Evolutionary conservation across 2,888 invertebrate species (phyloP), one percentile per base, ranked within the genome.

Genomic region (Campaea margaritaria): DNA sequence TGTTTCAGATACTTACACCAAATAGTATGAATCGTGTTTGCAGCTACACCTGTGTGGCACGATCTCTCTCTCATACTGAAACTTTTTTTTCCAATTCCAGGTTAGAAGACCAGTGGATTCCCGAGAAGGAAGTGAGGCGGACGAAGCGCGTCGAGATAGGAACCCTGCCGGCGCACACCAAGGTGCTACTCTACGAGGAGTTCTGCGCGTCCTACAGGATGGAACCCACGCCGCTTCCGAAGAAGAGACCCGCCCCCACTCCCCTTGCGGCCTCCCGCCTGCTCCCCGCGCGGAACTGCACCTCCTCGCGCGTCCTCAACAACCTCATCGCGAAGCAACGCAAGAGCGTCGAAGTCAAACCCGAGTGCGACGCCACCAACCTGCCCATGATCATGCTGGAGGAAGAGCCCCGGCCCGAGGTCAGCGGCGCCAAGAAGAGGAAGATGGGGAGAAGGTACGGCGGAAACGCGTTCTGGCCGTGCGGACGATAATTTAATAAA

Each of bases 51-150:
- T 79, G 86, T 87, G 90, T 90, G 91, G 91, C 89, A 76, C 82
- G 43, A 7, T 0, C 0, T 0, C 0, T 2, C 9, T 14, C 53
- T 2, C 9, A 7, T 9, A 52, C 58, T 78, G 60, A 74, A 44
- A 2, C 12, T 0, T 0, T 31, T 9, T 1, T 31, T 9, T 31
- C 31, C 27, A 27, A 5, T 91, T 91, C 11, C 93, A 97, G 97
- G 78, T 89, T 97, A 83, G 95, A 96, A 15, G 97, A 98, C 86
- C 96, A 97, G 81, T 98, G 98, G 98, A 93, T 97, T 68, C 93
- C 95, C 0, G 97, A 96, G 85, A 94, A 94, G 81, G 94, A 95
- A 63, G 94, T 94, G 81, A 93, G 92, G 74, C 93, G 93, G 53
- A 93, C 93, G 65, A 95, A 95, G 86, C 87, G 92, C 39, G 93